These are phyloP conservation scores for Periophthalmus magnuspinnatus DNA, from an alignment of 2,797 vertebrate genomes.

Conservation along the genomic window DNA sequence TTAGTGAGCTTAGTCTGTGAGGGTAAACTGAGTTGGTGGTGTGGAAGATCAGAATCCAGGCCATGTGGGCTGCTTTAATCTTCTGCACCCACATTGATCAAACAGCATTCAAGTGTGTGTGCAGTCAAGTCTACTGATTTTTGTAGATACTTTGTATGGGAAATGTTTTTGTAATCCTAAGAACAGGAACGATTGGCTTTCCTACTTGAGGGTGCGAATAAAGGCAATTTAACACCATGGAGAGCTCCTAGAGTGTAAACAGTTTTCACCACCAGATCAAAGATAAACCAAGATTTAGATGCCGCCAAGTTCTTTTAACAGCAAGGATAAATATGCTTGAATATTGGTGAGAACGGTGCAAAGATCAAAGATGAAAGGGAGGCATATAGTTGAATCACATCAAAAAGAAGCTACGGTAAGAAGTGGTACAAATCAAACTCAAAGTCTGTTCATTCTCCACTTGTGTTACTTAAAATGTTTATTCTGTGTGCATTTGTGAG, in stretches of 20 bases:
- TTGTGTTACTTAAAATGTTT: slow-evolving; percentile 10
- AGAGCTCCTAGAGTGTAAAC: slow-evolving; percentile 5
- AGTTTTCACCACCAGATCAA: slow-evolving; percentile 11
- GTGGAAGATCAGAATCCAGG: slow-evolving; percentile 60
- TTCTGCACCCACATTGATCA: slow-evolving; percentile 43
- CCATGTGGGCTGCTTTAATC: slow-evolving; percentile 55
- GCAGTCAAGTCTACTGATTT: slow-evolving; percentile 15
- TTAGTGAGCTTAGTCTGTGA: slow-evolving; percentile 52
- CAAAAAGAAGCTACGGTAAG: slow-evolving; percentile 32
- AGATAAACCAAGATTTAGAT: slow-evolving; percentile 10
- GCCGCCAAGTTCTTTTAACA: slow-evolving; percentile 8
- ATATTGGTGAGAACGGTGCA: slow-evolving; percentile 34
- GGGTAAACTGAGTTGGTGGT: slow-evolving; percentile 41
- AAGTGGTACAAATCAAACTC: slow-evolving; percentile 27
- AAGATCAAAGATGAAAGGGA: slow-evolving; percentile 44
- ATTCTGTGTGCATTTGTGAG: slow-evolving; percentile 2
- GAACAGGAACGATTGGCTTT: slow-evolving; percentile 12
- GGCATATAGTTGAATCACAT: slow-evolving; percentile 17
- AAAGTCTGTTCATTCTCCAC: slow-evolving; percentile 3
- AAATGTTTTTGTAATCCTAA: slow-evolving; percentile 28
- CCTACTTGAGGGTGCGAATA: neutral
- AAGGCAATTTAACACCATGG: slow-evolving; percentile 13
- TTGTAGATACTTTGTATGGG: slow-evolving; percentile 6
- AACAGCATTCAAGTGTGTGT: slow-evolving; percentile 33
- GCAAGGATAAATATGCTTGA: slow-evolving; percentile 4